Evolutionary conservation across 2,113 vertebrate genomes (phyloP), one percentile per base, ranked within the genome.

Genomic region (Scatophagus argus): DNA sequence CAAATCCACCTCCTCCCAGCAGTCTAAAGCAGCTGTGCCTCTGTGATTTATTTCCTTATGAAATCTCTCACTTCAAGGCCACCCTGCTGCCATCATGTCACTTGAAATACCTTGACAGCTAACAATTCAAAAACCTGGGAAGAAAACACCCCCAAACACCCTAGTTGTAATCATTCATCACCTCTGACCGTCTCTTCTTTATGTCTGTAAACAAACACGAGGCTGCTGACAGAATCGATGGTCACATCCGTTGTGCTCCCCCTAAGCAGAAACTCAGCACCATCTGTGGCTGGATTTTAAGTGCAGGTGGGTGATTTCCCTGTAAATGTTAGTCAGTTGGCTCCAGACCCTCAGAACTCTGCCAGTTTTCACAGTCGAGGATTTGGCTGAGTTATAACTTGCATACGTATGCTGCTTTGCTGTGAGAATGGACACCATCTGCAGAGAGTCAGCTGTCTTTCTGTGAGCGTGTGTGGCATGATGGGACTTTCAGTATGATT

Each of bases 251-350:
- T 29, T 68, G 62, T 83, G 75, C 49, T 67, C 59, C 70, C 19
- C 54, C 36, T 49, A 29, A 74, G 29, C 56, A 52, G 59, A 77
- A 60, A 77, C 66, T 36, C 51, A 0, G 36, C 56, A 59, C 85
- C 89, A 88, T 91, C 81, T 92, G 87, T 66, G 36, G 10, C 61
- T 68, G 79, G 77, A 82, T 80, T 74, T 14, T n/a, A 41, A 65
- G 62, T 77, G 73, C 86, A 91, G 84, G 87, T 88, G 86, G 74
- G 51, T 78, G 84, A 84, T 83, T 80, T 81, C 25, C 64, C 56
- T 77, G 66, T 88, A 82, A 88, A 87, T 84, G 77, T 78, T 80
- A 74, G 54, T 70, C 72, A 80, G 34, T 58, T 88, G 88, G 81
- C 81, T 82, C 67, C 39, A 74, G 76, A 81, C 72, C 64, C 72